A percentile compares a stretch with the other conserved stretches of the same genome.
phyloP scores from a whole-genome alignment of 2,797 vertebrate species.

The Stomatorhinus walkeri region DNA sequence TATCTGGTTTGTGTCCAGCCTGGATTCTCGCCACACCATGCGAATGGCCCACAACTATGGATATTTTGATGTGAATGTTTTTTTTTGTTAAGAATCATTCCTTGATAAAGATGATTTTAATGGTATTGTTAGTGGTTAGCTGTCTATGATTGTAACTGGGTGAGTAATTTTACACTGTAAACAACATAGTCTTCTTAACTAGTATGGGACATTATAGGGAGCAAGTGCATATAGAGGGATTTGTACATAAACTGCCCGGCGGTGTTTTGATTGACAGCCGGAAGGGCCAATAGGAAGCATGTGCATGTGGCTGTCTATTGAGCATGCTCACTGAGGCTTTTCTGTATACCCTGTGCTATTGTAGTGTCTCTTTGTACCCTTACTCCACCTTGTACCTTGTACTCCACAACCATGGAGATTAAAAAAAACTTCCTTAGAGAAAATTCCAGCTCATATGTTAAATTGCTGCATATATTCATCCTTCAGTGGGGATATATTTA shows the following conservation, averaged over 20 bases:
- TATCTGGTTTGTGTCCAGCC: background rate
- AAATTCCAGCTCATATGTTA: background rate
- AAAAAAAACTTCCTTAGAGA: background rate
- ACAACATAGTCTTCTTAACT: constrained; percentile 25
- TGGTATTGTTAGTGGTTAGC: background rate
- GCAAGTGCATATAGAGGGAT: background rate
- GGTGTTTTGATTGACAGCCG: background rate
- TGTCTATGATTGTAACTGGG: background rate
- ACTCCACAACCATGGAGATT: background rate
- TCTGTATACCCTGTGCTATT: background rate
- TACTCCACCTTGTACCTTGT: background rate
- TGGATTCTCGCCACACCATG: background rate
- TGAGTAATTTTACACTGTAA: background rate
- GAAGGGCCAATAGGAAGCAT: constrained; percentile 13
- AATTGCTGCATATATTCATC: background rate
- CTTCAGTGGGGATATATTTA: background rate
- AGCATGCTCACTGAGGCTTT: background rate
- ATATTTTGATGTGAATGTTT: background rate
- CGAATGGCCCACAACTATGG: background rate
- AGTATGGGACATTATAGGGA: background rate
- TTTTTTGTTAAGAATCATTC: background rate
- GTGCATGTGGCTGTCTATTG: constrained; percentile 1
- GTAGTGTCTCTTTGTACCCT: background rate
- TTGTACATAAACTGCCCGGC: background rate
- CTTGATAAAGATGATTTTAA: background rate